Evolutionary conservation across 2,888 invertebrate genomes (phyloP), one percentile per base, ranked within the genome.

Genomic region (Dicycla oo): DNA sequence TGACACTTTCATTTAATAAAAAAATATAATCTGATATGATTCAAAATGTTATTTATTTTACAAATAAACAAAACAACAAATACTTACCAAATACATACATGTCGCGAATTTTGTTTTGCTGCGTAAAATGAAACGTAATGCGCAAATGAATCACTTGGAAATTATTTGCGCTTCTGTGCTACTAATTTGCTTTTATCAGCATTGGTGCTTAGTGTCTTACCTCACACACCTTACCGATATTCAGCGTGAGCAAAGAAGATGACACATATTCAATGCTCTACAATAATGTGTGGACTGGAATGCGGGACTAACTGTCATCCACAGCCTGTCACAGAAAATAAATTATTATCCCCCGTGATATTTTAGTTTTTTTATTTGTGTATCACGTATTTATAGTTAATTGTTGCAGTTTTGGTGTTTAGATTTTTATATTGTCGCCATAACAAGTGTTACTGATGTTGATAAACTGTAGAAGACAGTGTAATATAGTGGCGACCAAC

Each of bases 281-380:
- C 63, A 79, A 68, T 60, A 61, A 54, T 20, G 3, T 18, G n/a
- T 5, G 3, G 20, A 47, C 62, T 83, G 78, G 79, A 85, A 77
- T 69, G 78, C 38, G 13, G 66, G 34, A 60, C 56, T 78, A 82
- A 75, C 84, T 86, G 84, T 84, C 82, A 86, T 64, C 61, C 64
- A 79, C 74, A 81, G 85, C 82, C 89, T 90, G 90, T 89, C 87
- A 88, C 82, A 91, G 91, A 86, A 84, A 86, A 76, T 91, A 91
- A n/a, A 88, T 91, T 91, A 88, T 90, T 91, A 88, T 91, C 92
- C 89, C 90, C 89, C 91, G 91, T 90, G 91, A 91, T 92, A 94
- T 93, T 95, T 94, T 94, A 94, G 91, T 95, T 95, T 95, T 86
- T 94, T 94, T 95, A 94, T 94, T 95, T 94, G 92, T 94, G 92